A percentile compares a stretch with the other conserved stretches of the same genome.
phyloP scores from a whole-genome alignment of 1,140 invertebrate genomes.

The Adoxophyes honmai region DNA sequence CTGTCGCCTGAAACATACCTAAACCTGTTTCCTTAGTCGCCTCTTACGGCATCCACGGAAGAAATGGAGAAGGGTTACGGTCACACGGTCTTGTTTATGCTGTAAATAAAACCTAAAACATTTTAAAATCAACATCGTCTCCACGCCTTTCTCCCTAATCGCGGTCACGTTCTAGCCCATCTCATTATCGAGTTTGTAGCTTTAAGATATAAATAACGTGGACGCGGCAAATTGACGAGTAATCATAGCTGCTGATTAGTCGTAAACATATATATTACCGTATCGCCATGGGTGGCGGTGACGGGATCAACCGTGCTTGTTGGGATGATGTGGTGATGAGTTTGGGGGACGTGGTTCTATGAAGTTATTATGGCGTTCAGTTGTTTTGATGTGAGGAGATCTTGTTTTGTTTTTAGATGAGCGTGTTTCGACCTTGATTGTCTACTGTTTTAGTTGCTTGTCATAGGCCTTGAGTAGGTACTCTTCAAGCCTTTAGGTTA shows the following conservation, averaged over 20 bases:
- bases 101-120: background rate
- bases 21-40: no score
- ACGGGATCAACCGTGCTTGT: background rate
- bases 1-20: no score
- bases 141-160: background rate
- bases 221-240: slow-evolving; percentile 8
- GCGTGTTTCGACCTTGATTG: no score
- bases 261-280: slow-evolving; percentile 11
- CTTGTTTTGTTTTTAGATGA: no score
- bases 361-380: background rate
- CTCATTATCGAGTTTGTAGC: slow-evolving; percentile 10
- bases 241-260: background rate
- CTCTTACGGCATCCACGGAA: no score
- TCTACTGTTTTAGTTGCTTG: no score
- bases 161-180: background rate
- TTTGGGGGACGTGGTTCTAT: background rate
- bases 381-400: no score
- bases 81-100: background rate
- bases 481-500: no score
- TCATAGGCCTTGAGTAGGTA: no score
- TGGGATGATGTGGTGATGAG: background rate
- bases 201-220: slow-evolving; percentile 14
- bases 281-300: slow-evolving; percentile 1
- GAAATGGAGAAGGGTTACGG: no score
- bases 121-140: background rate